Evolutionary conservation across 2,888 invertebrate genomes (phyloP).

Genomic region (Seladonia tumulorum): DNA sequence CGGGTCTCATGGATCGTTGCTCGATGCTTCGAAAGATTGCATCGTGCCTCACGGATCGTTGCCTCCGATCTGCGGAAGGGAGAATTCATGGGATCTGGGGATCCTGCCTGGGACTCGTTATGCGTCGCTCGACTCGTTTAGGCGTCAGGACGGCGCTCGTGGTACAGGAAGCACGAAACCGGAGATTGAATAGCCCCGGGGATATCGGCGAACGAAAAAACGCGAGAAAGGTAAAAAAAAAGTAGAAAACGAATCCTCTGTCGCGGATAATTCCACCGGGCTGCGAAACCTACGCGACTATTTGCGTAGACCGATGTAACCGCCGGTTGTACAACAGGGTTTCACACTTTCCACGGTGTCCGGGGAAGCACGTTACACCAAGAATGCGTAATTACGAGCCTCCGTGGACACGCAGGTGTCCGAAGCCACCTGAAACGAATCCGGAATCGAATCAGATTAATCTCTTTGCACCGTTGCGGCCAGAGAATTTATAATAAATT

Average conservation of each 20-base stretch:
- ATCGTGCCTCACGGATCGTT: constrained; percentile 67
- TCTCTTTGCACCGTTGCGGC: background rate
- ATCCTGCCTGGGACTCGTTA: constrained; percentile 40
- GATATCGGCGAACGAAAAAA: constrained; percentile 20
- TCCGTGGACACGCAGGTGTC: background rate
- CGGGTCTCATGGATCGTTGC: constrained; percentile 66
- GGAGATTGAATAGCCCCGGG: constrained; percentile 39
- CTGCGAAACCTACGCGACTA: constrained; percentile 30
- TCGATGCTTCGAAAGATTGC: constrained; percentile 62
- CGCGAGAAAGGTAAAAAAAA: background rate
- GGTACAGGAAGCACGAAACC: constrained; percentile 40
- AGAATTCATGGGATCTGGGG: constrained; percentile 39
- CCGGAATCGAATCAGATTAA: background rate
- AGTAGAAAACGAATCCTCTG: background rate
- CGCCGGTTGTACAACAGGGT: background rate
- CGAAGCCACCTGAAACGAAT: background rate
- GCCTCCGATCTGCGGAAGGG: constrained; percentile 58
- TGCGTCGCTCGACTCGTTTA: constrained; percentile 16
- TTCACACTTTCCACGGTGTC: constrained; percentile 12
- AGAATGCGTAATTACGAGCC: constrained; percentile 3
- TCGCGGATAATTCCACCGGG: constrained; percentile 11
- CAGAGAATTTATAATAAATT: background rate
- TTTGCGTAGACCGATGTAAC: constrained; percentile 39
- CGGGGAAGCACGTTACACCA: background rate
- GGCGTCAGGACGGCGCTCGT: constrained; percentile 1